Evolutionary conservation across 2,888 invertebrate species (phyloP), one percentile per base, ranked within the genome.

Genomic region (Uloborus plumipes): DNA sequence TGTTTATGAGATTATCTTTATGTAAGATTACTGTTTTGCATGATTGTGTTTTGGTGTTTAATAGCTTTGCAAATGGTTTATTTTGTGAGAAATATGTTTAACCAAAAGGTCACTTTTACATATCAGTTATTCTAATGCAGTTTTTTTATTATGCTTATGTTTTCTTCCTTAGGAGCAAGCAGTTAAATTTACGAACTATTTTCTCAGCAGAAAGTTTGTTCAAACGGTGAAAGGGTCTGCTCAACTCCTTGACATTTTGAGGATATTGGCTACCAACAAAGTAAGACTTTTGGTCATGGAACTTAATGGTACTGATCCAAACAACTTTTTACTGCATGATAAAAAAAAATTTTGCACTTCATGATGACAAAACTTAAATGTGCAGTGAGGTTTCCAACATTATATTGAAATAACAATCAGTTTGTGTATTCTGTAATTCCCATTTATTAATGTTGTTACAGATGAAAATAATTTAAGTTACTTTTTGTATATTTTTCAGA

Each of bases 111-210:
- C 3, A n/a, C 18, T 15, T 3, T n/a, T 59, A 13, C 22, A 7
- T 20, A 20, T 26, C 2, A 62, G 4, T 15, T 62, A 4, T 18
- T 15, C 39, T 16, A 62, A 31, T 20, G 16, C 2, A 53, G 16
- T 16, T 16, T 2, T 16, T 53, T 53, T 53, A 15, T 3, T 53
- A 16, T 3, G 9, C 16, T 3, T 15, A 20, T 18, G 7, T 20
- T 20, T 62, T 75, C 84, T 51, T 64, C 50, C 79, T 61, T 91
- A 92, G 86, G 93, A 93, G 39, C 97, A 97, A 90, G 93, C 93
- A 1, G 92, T 94, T 67, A 98, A 98, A 91, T 94, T 99, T 87
- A 93, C 94, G 0, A 94, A 94, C 88, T 99, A 98, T 90, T 92
- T 98, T 87, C 90, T 97, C 84, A 95, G 95, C 64, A 92, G 98